Evolutionary conservation across 2,888 invertebrate species (phyloP).

Genomic region (Drosophila neonasuta): DNA sequence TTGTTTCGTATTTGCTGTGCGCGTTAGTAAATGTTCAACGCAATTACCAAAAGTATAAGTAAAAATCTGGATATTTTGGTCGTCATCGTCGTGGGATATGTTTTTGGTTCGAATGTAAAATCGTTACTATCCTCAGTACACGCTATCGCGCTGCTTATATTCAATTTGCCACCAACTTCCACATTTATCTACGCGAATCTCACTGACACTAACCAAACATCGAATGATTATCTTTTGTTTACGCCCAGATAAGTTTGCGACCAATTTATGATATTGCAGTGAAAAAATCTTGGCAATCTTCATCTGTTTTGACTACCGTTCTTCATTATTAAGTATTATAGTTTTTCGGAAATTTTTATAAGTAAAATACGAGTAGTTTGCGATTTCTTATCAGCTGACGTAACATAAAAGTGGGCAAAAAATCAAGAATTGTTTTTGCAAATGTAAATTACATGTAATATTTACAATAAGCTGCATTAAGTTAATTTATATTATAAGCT

Average conservation of each 20-base stretch:
- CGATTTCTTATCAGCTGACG: slow-evolving; percentile 29
- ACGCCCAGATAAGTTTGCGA: slow-evolving; percentile 50
- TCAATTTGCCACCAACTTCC: slow-evolving; percentile 50
- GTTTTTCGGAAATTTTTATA: slow-evolving; percentile 7
- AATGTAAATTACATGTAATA: not conserved
- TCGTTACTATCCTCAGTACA: slow-evolving; percentile 78
- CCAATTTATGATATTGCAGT: slow-evolving; percentile 78
- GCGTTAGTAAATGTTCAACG: slow-evolving; percentile 31
- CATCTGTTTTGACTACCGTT: slow-evolving; percentile 35
- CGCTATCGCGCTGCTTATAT: slow-evolving; percentile 71
- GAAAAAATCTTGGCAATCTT: slow-evolving; percentile 34
- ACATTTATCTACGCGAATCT: slow-evolving; percentile 51
- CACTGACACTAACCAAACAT: slow-evolving; percentile 60
- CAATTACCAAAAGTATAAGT: slow-evolving; percentile 81
- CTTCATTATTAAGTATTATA: slow-evolving; percentile 24
- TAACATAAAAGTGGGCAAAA: slow-evolving; percentile 4
- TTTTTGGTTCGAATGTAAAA: slow-evolving; percentile 77
- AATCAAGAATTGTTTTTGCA: slow-evolving; percentile 13
- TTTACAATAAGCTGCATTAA: not conserved
- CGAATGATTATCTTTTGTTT: slow-evolving; percentile 50
- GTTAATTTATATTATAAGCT: not conserved
- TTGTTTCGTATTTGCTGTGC: slow-evolving; percentile 17
- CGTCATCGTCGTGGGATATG: slow-evolving; percentile 77
- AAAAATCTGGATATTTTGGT: slow-evolving; percentile 79
- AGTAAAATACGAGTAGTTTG: not conserved